phyloP scores from a whole-genome alignment of 1,140 invertebrate genomes.

The Hyles vespertilio region DNA sequence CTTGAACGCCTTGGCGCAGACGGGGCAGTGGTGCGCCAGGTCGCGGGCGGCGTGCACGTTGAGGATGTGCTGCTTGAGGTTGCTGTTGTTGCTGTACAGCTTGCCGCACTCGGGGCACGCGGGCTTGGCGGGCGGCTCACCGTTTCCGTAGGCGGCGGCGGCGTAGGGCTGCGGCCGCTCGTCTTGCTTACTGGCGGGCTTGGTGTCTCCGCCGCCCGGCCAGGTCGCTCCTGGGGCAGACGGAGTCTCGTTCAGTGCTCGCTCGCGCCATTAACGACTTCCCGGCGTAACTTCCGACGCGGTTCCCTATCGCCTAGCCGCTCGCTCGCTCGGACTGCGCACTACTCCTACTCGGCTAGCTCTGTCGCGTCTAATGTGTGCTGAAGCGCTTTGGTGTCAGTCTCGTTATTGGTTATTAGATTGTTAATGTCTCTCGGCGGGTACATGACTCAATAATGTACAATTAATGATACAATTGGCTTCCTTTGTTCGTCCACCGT shows the following conservation, averaged over 20 bases:
- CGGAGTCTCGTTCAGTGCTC: constrained; percentile 59
- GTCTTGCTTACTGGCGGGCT: constrained; percentile 20
- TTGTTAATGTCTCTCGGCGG: constrained; percentile 57
- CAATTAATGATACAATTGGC: constrained; percentile 47
- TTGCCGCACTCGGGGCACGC: constrained; percentile 82
- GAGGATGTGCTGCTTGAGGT: constrained; percentile 84
- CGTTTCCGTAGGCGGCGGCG: constrained; percentile 31
- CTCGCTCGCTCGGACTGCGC: constrained; percentile 20
- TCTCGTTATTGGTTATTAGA: constrained; percentile 40
- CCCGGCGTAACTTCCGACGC: constrained; percentile 13
- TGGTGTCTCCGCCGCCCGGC: constrained; percentile 37
- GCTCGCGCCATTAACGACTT: constrained; percentile 22
- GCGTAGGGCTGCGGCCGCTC: constrained; percentile 33
- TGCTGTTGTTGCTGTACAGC: constrained; percentile 80
- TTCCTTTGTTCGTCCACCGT: constrained; percentile 27
- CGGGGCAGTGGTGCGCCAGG: constrained; percentile 79
- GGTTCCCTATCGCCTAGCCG: constrained; percentile 25
- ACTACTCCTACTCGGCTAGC: background rate
- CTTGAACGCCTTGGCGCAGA: constrained; percentile 82
- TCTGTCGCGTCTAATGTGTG: constrained; percentile 17
- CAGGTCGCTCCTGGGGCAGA: constrained; percentile 65
- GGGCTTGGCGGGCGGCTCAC: constrained; percentile 70
- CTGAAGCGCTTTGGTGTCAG: constrained; percentile 39
- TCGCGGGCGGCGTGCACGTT: constrained; percentile 83
- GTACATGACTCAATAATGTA: constrained; percentile 59